A percentile compares a stretch with the other conserved stretches of the same genome.
Conservation (phyloP, 2,888 invertebrate genomes). For the Cepaea hortensis region DNA sequence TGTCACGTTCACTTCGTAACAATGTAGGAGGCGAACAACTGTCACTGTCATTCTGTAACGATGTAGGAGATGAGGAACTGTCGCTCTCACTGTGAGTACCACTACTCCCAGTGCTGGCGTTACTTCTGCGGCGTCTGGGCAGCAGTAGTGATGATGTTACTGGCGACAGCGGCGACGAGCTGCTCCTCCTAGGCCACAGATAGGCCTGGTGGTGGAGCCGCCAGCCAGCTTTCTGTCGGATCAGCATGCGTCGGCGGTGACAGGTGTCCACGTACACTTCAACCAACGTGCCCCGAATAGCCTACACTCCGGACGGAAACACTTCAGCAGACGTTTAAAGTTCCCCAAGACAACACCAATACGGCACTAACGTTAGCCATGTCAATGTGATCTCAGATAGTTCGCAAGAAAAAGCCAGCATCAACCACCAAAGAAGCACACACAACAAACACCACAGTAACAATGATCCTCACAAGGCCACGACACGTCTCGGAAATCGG, state of each 20-base stretch:
- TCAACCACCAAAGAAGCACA: no score
- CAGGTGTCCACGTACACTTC: no score
- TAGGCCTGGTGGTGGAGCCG: constrained; percentile 46
- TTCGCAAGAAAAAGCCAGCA: no score
- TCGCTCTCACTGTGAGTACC: constrained; percentile 1
- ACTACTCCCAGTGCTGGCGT: constrained; percentile 15
- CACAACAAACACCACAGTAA: no score
- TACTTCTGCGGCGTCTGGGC: constrained; percentile 26
- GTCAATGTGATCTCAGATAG: no score
- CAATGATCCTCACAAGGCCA: no score
- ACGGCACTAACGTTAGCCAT: no score
- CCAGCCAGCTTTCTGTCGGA: constrained; percentile 46
- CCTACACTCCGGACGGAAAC: no score
- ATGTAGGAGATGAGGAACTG: neutral
- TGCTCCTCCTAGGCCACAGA: constrained; percentile 40
- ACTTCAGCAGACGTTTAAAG: no score
- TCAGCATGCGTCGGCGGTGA: constrained; percentile 27
- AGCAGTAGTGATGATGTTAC: neutral
- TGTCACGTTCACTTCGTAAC: neutral
- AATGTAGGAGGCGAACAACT: neutral
- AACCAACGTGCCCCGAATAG: no score
- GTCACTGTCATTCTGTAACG: neutral
- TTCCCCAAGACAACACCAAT: no score
- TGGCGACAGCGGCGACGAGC: constrained; percentile 1
- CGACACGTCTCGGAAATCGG: no score